A percentile compares a stretch with the other conserved stretches of the same genome.
These are phyloP conservation scores for Drosophila algonquin DNA, from an alignment of 2,888 invertebrate species.

Conservation along the genomic window DNA sequence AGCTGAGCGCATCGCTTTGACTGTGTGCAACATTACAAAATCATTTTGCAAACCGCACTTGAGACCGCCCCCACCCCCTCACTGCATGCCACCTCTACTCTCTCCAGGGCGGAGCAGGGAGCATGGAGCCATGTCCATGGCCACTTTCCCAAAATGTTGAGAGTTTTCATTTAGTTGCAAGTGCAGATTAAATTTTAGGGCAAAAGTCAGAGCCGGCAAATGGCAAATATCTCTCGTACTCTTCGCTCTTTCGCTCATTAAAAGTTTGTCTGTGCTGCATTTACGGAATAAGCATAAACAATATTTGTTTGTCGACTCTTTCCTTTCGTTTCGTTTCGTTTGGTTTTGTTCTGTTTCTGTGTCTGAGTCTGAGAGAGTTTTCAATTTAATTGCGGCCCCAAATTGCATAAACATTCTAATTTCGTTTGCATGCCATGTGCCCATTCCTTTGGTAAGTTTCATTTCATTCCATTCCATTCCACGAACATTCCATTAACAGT, in stretches of 20 bases:
- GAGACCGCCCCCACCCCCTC: not conserved
- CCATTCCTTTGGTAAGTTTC: not conserved
- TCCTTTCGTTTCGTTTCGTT: constrained; percentile 9
- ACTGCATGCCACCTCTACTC: not conserved
- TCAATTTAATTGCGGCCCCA: constrained; percentile 32
- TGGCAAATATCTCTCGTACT: not conserved
- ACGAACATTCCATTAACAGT: not conserved
- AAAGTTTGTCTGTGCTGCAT: constrained; percentile 55
- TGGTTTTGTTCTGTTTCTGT: constrained; percentile 3
- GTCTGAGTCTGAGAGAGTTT: constrained; percentile 9
- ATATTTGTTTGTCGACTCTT: constrained; percentile 50
- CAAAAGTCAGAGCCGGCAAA: constrained; percentile 12
- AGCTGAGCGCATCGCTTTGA: constrained; percentile 74
- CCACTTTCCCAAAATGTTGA: constrained; percentile 2
- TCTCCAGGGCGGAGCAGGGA: not conserved
- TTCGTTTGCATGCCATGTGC: constrained; percentile 10
- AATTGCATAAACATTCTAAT: constrained; percentile 49
- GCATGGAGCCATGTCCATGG: too few species aligned
- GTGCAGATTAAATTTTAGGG: constrained; percentile 70
- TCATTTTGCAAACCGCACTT: constrained; percentile 72
- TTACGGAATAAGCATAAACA: constrained; percentile 43
- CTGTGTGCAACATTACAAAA: constrained; percentile 76
- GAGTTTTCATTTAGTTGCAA: constrained; percentile 30
- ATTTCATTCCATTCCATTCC: too few species aligned
- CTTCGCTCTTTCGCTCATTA: constrained; percentile 58